A percentile compares a stretch with the other conserved stretches of the same genome.
These are phyloP conservation scores for Eugnorisma glareosa DNA, from an alignment of 2,888 invertebrate species.

Conservation along the genomic window DNA sequence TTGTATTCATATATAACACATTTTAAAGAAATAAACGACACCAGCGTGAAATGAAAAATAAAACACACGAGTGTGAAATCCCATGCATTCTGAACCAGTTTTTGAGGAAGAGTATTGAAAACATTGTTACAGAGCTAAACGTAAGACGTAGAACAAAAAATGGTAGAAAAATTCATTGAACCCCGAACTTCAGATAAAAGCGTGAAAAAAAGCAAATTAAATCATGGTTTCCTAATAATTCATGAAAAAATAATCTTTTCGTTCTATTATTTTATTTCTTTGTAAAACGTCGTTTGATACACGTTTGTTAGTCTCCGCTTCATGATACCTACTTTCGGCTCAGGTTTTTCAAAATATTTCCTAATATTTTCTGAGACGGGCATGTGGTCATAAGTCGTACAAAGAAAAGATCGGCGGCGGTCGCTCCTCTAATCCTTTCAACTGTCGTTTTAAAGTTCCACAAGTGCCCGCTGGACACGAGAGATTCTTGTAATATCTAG, in stretches of 20 bases:
- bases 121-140: too few species aligned
- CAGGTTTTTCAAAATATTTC: background rate
- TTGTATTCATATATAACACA: too few species aligned
- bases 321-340: background rate
- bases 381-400: constrained; percentile 29
- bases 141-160: too few species aligned
- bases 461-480: constrained; percentile 15
- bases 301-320: background rate
- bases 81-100: too few species aligned
- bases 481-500: constrained; percentile 36
- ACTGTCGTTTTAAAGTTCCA: constrained; percentile 55
- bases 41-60: too few species aligned
- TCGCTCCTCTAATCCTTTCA: constrained; percentile 48
- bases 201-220: background rate
- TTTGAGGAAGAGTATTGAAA: too few species aligned
- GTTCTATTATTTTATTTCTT: background rate
- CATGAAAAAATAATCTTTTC: background rate
- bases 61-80: too few species aligned
- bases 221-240: background rate
- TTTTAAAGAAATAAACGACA: too few species aligned
- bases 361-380: constrained; percentile 20
- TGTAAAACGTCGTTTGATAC: background rate
- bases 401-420: constrained; percentile 30
- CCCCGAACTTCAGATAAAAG: too few species aligned
- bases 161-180: too few species aligned